A percentile compares a stretch with the other conserved stretches of the same genome.
These are phyloP conservation scores for Tortricodes alternella DNA, from an alignment of 2,888 invertebrate genomes.

Conservation along the genomic window DNA sequence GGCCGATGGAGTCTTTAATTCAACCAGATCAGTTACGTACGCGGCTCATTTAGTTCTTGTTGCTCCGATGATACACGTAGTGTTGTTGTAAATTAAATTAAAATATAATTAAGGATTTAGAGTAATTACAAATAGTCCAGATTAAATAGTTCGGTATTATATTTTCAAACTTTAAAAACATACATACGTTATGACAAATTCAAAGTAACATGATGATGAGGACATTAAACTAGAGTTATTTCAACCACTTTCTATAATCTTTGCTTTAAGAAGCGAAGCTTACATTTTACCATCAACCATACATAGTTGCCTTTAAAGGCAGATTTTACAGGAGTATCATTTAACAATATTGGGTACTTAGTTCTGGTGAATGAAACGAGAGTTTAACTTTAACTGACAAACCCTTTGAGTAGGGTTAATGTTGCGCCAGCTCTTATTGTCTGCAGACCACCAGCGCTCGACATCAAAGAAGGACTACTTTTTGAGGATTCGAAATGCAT, in stretches of 20 bases:
- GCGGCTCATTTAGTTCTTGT: constrained; percentile 37
- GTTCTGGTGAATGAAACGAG: constrained; percentile 35
- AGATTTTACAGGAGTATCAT: constrained; percentile 11
- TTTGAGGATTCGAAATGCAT: neutral
- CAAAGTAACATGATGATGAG: too few relatives aligned
- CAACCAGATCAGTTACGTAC: constrained; percentile 27
- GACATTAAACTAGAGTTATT: neutral
- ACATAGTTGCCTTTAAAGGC: constrained; percentile 19
- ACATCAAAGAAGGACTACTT: constrained; percentile 17
- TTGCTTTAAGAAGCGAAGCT: neutral
- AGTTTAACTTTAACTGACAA: constrained; percentile 36
- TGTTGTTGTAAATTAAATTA: too few relatives aligned
- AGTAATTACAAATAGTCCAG: too few relatives aligned
- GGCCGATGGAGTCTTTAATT: constrained; percentile 29
- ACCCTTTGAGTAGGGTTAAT: constrained; percentile 49
- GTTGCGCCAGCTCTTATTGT: constrained; percentile 35
- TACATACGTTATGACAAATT: too few relatives aligned
- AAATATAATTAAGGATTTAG: too few relatives aligned
- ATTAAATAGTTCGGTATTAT: too few relatives aligned
- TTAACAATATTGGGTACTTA: constrained; percentile 11
- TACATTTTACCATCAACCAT: neutral
- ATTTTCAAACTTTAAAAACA: too few relatives aligned
- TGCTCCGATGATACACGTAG: constrained; percentile 18
- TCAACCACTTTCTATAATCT: neutral
- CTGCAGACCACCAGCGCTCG: constrained; percentile 21